Evolutionary conservation across 2,797 vertebrate species (phyloP), one percentile per base, ranked within the genome.

Genomic region (Hybognathus amarus): DNA sequence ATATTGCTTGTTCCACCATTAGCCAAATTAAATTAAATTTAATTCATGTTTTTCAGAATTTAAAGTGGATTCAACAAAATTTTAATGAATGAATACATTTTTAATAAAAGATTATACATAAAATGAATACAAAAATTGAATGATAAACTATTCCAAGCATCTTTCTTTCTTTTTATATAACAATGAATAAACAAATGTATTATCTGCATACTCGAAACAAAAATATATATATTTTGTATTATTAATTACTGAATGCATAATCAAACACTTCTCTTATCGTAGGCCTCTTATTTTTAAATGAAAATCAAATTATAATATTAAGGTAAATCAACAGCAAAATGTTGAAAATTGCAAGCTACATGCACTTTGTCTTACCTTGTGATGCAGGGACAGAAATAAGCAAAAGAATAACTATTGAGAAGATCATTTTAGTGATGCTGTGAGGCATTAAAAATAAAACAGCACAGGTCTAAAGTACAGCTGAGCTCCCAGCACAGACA

Each of bases 361-460:
- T 70, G 38, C 11, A 17, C 54, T 17, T 47, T 80, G 10, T 82
- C 63, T 76, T 83, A 83, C 81, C 81, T 56, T 45, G 0, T 15
- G 18, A 79, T 54, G 64, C 33, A 0, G 1, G 3, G 3, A 13
- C 63, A 45, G 63, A 68, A 67, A 54, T n/a, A 2, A 83, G 24
- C 22, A 83, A 10, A 27, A 83, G 6, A 74, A 75, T n/a, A 17
- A 68, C 12, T 45, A 80, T 1, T 24, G 63, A 83, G 45, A 77
- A 83, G 3, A 56, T 83, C 73, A 83, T 83, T 56, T 76, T 76
- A n/a, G 71, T 20, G 12, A 7, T n/a, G 18, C 1, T 54, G 2
- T 30, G 6, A 30, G 22, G 11, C 8, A 64, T n/a, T 54, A n/a
- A 75, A 66, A 40, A 18, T 5, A 17, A 54, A 67, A 30, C 47